Base-by-base conservation (phyloP, 2,797 vertebrate species). In the Trachurus trachurus region DNA sequence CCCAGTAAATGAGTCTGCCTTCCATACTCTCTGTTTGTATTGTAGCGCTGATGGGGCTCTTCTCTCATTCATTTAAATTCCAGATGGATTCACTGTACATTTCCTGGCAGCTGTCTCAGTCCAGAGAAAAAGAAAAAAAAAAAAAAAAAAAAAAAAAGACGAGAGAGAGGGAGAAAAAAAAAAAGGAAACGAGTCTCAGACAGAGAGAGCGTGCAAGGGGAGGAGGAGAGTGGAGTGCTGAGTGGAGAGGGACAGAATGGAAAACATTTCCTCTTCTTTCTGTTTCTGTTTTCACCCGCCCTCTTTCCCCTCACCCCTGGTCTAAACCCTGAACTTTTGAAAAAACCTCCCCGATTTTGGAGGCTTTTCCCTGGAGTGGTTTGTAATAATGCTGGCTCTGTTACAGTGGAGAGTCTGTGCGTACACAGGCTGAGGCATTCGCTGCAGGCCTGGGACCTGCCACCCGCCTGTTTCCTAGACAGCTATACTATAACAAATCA, bases 1-100 rank as follows among this genome's bases (percentile, higher is more conserved):
- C 37, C 31, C 52, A 66, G 63, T 74, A 74, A 81, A 81, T 82
- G 76, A 77, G 59, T 73, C 75, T 76, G 82, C 59, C 72, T 85
- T 64, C 61, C 77, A 61, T 61, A 70, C 78, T 91, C 80, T 85
- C 65, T 85, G 71, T 83, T 80, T 79, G 78, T 82, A 72, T 87
- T 76, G 67, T 44, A 34, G 59, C 21, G 15, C 80, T 85, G 72
- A 90, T 82, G 80, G 80, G 85, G 89, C 88, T 89, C 81, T 89
- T 92, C 83, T 78, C 82, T 80, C 88, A 85, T 94, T 94, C 90
- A 94, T 94, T 93, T 93, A 88, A 88, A 92, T 93, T 94, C 92
- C 93, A 94, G 89, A 93, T 92, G 92, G 89, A 90, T 93, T 90
- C 80, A 85, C 92, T 94, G 93, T 95, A 95, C 91, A 95, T 94